phyloP scores from a whole-genome alignment of 2,797 vertebrate species.

The Siniperca undulata region DNA sequence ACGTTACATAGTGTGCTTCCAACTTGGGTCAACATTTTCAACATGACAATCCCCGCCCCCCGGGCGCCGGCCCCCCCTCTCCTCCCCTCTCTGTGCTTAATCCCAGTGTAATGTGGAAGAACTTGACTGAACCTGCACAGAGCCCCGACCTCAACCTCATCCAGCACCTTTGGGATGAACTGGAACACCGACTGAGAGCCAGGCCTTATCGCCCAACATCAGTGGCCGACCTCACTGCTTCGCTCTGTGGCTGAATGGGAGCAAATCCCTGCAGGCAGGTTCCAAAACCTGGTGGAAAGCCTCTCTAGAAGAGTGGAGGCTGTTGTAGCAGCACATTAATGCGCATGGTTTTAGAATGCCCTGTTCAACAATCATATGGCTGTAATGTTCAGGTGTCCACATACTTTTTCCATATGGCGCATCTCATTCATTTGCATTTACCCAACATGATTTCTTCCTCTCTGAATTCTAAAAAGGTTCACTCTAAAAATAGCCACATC shows the following conservation, averaged over 20 bases:
- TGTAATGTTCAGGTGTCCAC: background rate
- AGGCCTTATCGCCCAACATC: too few species aligned
- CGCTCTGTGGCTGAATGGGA: background rate
- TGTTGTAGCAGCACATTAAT: background rate
- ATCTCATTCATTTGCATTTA: background rate
- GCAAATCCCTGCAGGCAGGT: background rate
- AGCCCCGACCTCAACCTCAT: background rate
- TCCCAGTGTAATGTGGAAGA: background rate
- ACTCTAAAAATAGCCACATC: background rate
- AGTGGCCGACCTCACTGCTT: too few species aligned
- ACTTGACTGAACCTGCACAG: too few species aligned
- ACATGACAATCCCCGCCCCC: background rate
- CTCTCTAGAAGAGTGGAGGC: background rate
- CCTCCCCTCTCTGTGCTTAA: background rate
- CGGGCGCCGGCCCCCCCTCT: too few species aligned
- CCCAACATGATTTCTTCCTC: background rate
- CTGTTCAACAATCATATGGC: background rate
- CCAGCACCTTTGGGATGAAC: background rate
- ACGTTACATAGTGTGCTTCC: too few species aligned
- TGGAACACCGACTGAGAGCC: too few species aligned
- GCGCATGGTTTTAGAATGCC: background rate
- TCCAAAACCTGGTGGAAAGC: background rate
- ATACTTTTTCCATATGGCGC: background rate
- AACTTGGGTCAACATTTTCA: background rate
- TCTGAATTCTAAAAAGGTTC: background rate